phyloP scores from a whole-genome alignment of 2,888 invertebrate genomes.

The Ptilodon capucinus region DNA sequence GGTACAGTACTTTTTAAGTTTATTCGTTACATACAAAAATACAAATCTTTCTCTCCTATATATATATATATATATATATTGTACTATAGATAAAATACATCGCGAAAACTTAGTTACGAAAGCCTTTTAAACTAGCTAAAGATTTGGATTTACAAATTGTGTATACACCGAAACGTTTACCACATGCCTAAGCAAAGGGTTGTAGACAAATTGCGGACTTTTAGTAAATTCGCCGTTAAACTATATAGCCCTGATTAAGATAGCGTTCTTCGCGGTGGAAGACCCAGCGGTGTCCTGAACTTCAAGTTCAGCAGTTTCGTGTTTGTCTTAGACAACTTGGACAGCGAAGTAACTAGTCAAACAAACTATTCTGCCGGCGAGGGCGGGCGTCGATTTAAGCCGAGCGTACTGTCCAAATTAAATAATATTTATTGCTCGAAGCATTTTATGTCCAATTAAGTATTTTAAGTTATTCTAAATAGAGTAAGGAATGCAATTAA shows the following conservation, averaged over 20 bases:
- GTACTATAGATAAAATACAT: no score
- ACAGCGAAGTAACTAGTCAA: conserved; percentile 70
- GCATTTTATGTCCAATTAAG: conserved; percentile 32
- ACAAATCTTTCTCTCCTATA: no score
- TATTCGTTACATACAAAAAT: no score
- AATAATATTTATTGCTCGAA: conserved; percentile 60
- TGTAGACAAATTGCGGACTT: conserved; percentile 44
- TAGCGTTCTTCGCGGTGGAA: conserved; percentile 55
- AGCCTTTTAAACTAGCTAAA: no score
- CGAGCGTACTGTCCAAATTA: conserved; percentile 61
- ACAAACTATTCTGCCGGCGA: conserved; percentile 49
- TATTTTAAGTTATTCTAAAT: conserved; percentile 23
- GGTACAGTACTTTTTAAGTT: no score
- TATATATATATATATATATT: no score
- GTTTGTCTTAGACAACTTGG: conserved; percentile 74
- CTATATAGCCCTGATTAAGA: conserved; percentile 68
- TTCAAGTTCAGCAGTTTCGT: conserved; percentile 67
- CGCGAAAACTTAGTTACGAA: no score
- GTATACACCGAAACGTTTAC: conserved; percentile 14
- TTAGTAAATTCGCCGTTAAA: conserved; percentile 62
- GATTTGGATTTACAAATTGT: no score
- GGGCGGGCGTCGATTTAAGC: conserved; percentile 44
- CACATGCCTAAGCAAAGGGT: conserved; percentile 29
- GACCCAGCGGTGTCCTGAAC: conserved; percentile 42
- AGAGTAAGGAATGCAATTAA: not conserved